Evolutionary conservation across 2,888 invertebrate species (phyloP), one percentile per base, ranked within the genome.

Genomic region (Drosophila emarginata): DNA sequence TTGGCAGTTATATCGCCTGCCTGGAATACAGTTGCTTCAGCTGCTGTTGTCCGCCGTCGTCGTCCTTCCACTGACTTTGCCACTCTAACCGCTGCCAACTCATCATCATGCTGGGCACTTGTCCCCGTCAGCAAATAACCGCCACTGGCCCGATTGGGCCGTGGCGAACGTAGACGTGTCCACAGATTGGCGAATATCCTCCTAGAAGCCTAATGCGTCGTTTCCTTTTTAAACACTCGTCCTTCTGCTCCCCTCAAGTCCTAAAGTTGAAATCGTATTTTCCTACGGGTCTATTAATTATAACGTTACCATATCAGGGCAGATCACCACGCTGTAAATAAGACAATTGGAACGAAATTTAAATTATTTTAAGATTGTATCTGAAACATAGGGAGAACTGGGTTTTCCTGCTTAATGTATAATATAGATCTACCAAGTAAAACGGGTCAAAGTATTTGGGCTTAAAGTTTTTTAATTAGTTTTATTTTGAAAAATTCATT

Each of bases 91-190:
- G 45, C 54, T 36, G 54, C 54, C 78, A 76, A 72, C 68, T 88
- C 90, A 76, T 84, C 89, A 62, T 89, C 87, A 69, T 88, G 88
- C 64, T 79, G 73, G 67, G 85, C 81, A 80, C 87, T 75, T 77
- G 84, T 84, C 69, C 84, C 85, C 70, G 90, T 87, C 70, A 91
- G 71, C 72, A 89, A 81, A 72, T 91, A 91, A 75, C 90, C 91
- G 90, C 92, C 91, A 91, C 90, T 88, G 88, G 92, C 92, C 91
- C 92, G 85, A 80, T 87, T 89, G 89, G 92, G 91, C 92, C 91
- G 92, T 90, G 91, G 91, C 91, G 91, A 89, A 82, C 90, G 89
- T 70, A 91, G 79, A 67, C 90, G 89, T 74, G 91, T 88, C 92
- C 92, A 92, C 91, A 91, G 90, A 90, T 92, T 91, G 91, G 88